Base-by-base conservation (phyloP, 2,113 vertebrate genomes). In the Plecturocebus donacophilus region DNA sequence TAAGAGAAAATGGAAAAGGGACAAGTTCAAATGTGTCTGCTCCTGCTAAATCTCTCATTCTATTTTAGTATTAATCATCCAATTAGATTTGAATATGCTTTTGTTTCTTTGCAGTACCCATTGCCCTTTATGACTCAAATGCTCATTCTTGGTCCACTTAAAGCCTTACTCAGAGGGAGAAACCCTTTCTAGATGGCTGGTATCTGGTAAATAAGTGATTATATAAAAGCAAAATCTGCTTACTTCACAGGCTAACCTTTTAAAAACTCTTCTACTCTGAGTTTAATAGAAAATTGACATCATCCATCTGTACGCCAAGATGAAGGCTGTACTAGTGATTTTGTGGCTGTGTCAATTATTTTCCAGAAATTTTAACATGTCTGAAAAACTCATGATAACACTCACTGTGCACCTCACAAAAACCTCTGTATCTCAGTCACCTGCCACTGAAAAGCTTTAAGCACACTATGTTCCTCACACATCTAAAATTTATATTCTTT, bases 201-300 rank as follows among this genome's bases (percentile, higher is more conserved):
- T 70, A 73, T 17, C 47, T 52, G 52, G 17, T 58, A 70, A 32
- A 4, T 52, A 77, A 94, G 56, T 14, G 27, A 88, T 76, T 89
- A 25, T 84, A 32, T 64, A 42, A 83, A 80, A 93, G 64, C 16
- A 90, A 70, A 45, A 77, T 71, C n/a, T 95, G 76, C 45, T 87
- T 95, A 68, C 10, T 8, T 87, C 58, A 32, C 32, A 61, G 17
- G n/a, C 30, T 56, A 71, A 83, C 80, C 4, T 92, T 89, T 42
- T 52, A 76, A 80, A 95, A 64, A 42, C 0, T 61, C 82, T 75
- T 38, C 77, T 92, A 66, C 23, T 96, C 25, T 81, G 38, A 64
- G 70, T 84, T 92, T 20, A 87, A 8, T 91, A 92, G 45, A 84
- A 89, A 84, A 89, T 66, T 97, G 79, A 47, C 30, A 68, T 40